Evolutionary conservation across 2,797 vertebrate species (phyloP), one percentile per base, ranked within the genome.

Genomic region (Eulemur mongoz): DNA sequence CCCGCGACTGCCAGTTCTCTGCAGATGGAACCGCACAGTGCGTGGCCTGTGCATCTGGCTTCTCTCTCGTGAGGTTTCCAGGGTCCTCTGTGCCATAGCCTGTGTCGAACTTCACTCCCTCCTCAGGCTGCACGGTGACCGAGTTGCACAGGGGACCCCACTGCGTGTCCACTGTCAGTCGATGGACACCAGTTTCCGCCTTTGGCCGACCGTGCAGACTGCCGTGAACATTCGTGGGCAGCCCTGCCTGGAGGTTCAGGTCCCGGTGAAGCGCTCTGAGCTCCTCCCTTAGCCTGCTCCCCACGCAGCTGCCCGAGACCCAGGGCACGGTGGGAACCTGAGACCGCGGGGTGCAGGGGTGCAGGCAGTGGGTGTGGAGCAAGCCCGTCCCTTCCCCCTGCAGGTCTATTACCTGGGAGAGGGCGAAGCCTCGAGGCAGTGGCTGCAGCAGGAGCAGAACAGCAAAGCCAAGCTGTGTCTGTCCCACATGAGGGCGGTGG

Each of bases 351-450:
- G 23, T 9, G 4, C 76, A 3, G 4, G 4, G 22, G n/a, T n/a
- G 35, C 67, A 4, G 67, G 20, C 10, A 23, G 67, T 2, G 9
- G 2, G 11, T 30, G 35, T 35, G 4, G 11, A 5, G 2, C 57
- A 9, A 48, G 12, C 57, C 32, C 0, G 0, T 2, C 54, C 48
- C 1, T 43, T 38, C 67, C 59, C 61, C 48, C 35, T 17, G 23
- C 91, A 99, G 99, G 99, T 99, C 15, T 99, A 99, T 97, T 99
- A 99, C 97, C 99, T 99, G 0, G 99, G 99, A 0, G 98, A 99
- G 97, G 99, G 99, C 30, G 99, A 99, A 92, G 98, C 99, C 96
- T 99, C 99, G 1, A 99, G 98, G 93, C 96, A 92, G 86, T 99
- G 99, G 99, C 97, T 99, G 97, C 98, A 98, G 73, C 97, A 98